A percentile compares a stretch with the other conserved stretches of the same genome.
Conservation (phyloP, 2,113 vertebrate genomes). For the Orientallactaga bullata region DNA sequence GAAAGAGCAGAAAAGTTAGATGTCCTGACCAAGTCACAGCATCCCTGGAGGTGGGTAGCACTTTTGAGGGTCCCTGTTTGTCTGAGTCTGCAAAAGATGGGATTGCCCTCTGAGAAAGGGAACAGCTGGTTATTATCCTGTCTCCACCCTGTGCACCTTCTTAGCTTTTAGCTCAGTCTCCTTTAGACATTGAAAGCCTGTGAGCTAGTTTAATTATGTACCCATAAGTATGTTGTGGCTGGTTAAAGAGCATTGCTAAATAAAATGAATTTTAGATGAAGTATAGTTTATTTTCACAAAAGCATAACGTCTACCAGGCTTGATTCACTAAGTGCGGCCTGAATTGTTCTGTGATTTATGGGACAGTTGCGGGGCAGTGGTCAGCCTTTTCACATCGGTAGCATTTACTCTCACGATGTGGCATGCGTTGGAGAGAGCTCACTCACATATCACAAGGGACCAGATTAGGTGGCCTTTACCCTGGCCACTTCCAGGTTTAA, state of each 20-base stretch:
- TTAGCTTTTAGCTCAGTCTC: constrained; percentile 83
- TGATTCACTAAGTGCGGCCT: constrained; percentile 73
- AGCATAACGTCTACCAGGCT: constrained; percentile 50
- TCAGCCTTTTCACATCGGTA: neutral
- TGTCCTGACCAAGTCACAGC: constrained; percentile 71
- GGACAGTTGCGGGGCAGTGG: neutral
- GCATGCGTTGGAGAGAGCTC: rapidly evolving
- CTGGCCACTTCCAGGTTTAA: neutral
- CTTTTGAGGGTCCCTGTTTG: constrained; percentile 76
- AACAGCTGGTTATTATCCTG: constrained; percentile 85
- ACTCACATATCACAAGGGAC: neutral
- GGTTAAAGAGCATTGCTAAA: constrained; percentile 81
- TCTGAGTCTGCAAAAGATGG: constrained; percentile 59
- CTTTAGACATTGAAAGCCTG: constrained; percentile 83
- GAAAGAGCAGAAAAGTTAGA: constrained; percentile 69
- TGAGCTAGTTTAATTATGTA: constrained; percentile 89
- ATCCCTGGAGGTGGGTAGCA: constrained; percentile 40
- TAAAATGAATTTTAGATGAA: constrained; percentile 85
- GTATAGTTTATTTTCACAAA: constrained; percentile 74
- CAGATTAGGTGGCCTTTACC: neutral
- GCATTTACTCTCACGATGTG: rapidly evolving
- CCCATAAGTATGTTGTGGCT: constrained; percentile 82
- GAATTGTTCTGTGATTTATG: constrained; percentile 73
- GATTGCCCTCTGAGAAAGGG: constrained; percentile 74
- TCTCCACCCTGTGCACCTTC: constrained; percentile 83